Base-by-base conservation (phyloP, 2,888 invertebrate genomes). In the Clusia tigrina region DNA sequence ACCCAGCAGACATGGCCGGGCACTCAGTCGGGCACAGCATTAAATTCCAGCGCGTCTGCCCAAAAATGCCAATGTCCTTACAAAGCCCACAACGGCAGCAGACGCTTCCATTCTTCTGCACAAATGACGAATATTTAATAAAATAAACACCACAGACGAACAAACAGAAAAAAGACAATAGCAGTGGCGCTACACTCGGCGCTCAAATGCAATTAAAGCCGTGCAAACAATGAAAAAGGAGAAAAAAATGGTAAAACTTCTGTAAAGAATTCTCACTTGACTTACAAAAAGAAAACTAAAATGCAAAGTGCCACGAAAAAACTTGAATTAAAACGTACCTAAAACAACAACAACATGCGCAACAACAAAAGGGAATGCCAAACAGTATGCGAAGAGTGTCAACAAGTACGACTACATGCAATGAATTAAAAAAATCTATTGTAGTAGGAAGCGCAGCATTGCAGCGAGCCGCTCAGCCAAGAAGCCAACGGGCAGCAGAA, bases 71-170 rank as follows among this genome's bases (percentile, higher is more conserved):
- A 32, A 32, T 32, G 32, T 32, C 32, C 32, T 32, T 32, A 32
- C 32, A 32, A 32, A 32, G 32, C 10, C 53, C 15, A 53, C 24
- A 53, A 24, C 25, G 38, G 38, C 42, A 38, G 38, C 55, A 22
- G n/a, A n/a, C n/a, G n/a, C n/a, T n/a, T n/a, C n/a, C n/a, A n/a
- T n/a, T n/a, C n/a, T 37, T 54, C 32, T 2, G 12, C 52, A n/a
- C 52, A 52, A 52, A 2, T 20, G 9, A 54, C 32, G 23, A 55
- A 55, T n/a, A 22, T 55, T 32, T 20, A 55, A 55, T 32, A n/a
- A 42, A 3, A 23, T n/a, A 25, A 54, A 32, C 54, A 17, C 12
- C 2, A 18, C 32, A 37, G 23, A 52, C 20, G 23, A 52, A 25
- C 25, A 22, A 52, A 12, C 52, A 22, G 10, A 24, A 54, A n/a